Evolutionary conservation across 2,797 vertebrate genomes (phyloP).

Genomic region (Acipenser ruthenus): DNA sequence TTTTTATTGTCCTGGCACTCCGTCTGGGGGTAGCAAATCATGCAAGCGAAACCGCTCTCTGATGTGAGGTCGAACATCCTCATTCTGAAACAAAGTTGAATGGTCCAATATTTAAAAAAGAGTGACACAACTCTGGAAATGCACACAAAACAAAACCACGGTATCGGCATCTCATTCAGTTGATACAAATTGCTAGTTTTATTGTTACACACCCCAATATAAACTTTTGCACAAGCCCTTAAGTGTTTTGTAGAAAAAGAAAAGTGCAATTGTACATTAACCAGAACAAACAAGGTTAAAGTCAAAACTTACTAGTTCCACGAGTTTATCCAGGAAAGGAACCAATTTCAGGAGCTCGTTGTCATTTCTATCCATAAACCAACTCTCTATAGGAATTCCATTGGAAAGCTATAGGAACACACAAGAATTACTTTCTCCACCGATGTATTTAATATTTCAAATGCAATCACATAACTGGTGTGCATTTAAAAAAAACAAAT

Average conservation of each 20-base stretch:
- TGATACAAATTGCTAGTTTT: too few species aligned
- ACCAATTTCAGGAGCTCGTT: constrained; percentile 96
- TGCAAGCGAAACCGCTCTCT: constrained; percentile 95
- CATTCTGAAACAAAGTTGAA: constrained; percentile 60
- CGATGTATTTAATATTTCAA: not conserved
- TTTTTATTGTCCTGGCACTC: constrained; percentile 48
- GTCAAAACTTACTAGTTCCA: constrained; percentile 80
- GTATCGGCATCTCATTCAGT: too few species aligned
- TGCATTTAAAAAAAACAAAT: not conserved
- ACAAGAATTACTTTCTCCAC: constrained; percentile 2
- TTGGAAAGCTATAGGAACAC: constrained; percentile 77
- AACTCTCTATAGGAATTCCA: constrained; percentile 98
- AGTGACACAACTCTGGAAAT: not conserved
- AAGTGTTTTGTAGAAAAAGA: not conserved
- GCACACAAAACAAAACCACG: not conserved
- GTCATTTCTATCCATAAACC: constrained; percentile 99
- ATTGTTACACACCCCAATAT: not conserved
- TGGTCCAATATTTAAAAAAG: not conserved
- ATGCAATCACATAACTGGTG: not conserved
- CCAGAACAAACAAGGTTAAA: constrained; percentile 13
- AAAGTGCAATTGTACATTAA: not conserved
- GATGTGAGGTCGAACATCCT: constrained; percentile 95
- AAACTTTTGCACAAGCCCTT: not conserved
- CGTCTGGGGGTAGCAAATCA: constrained; percentile 93
- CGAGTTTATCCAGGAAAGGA: constrained; percentile 95